These are phyloP conservation scores for Drosophila watanabei DNA, from an alignment of 1,140 invertebrate species.

Conservation along the genomic window DNA sequence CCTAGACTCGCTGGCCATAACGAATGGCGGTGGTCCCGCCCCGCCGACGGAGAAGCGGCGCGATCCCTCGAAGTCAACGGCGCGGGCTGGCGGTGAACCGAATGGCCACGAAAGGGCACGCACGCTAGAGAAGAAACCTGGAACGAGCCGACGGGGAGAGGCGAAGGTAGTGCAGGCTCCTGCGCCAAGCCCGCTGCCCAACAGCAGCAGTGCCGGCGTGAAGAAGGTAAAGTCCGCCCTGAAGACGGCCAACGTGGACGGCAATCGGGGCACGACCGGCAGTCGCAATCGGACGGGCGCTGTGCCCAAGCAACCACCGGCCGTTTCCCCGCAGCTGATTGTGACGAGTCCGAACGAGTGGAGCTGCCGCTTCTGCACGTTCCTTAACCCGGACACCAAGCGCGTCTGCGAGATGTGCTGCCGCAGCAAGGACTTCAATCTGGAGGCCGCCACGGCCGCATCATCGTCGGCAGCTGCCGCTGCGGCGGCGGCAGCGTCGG, in stretches of 20 bases:
- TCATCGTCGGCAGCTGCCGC: constrained; percentile 52
- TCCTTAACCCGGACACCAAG: constrained; percentile 87
- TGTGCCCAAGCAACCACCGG: constrained; percentile 64
- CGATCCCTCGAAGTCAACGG: constrained; percentile 22
- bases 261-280: constrained; percentile 35
- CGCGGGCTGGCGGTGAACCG: constrained; percentile 5
- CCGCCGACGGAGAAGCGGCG: constrained; percentile 62
- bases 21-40: constrained; percentile 48
- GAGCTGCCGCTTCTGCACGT: constrained; percentile 90
- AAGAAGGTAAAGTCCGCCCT: constrained; percentile 78
- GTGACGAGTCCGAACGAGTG: constrained; percentile 86
- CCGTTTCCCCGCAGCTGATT: constrained; percentile 68
- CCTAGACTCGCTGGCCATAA: constrained; percentile 70
- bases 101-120: constrained; percentile 58
- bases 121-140: constrained; percentile 59
- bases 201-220: constrained; percentile 56
- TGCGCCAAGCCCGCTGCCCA: constrained; percentile 33
- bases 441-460: constrained; percentile 61
- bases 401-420: constrained; percentile 92
- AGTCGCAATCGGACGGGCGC: constrained; percentile 53
- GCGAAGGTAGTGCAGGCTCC: constrained; percentile 47
- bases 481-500: constrained; percentile 32
- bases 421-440: constrained; percentile 86
- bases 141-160: constrained; percentile 25
- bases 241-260: constrained; percentile 64